Evolutionary conservation across 2,888 invertebrate genomes (phyloP).

Genomic region (Drosophila nigritarsus): DNA sequence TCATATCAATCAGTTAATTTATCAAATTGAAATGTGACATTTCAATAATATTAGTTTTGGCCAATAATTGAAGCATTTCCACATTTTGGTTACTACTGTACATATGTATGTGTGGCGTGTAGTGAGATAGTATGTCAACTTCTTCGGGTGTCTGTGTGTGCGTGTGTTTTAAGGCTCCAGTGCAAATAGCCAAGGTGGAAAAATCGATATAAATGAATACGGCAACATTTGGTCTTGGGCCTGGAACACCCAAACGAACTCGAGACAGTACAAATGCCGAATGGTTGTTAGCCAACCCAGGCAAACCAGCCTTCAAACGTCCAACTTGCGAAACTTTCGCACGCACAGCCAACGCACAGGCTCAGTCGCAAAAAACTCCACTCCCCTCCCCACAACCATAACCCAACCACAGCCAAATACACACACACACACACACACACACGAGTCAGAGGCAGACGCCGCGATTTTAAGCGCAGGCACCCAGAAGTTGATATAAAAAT

Average conservation of each 20-base stretch:
- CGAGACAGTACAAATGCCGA: conserved; percentile 60
- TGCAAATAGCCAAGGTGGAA: conserved; percentile 75
- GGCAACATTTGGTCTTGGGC: conserved; percentile 65
- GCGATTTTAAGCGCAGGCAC: conserved; percentile 74
- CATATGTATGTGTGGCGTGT: conserved; percentile 18
- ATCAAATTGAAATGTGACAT: not conserved
- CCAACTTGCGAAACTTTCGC: conserved; percentile 74
- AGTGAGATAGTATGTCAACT: conserved; percentile 62
- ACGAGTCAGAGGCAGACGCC: conserved; percentile 59
- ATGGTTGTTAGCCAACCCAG: conserved; percentile 56
- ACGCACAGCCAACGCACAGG: conserved; percentile 62
- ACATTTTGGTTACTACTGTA: conserved; percentile 1
- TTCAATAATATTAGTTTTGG: not conserved
- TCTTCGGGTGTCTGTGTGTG: conserved; percentile 31
- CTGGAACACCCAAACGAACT: conserved; percentile 50
- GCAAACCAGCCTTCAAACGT: conserved; percentile 33
- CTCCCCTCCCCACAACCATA: not conserved
- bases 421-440: conserved; percentile 12
- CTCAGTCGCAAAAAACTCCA: conserved; percentile 16
- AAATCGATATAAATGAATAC: conserved; percentile 79
- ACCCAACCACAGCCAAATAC: conserved; percentile 1
- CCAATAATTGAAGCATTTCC: not conserved
- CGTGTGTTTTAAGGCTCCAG: conserved; percentile 48
- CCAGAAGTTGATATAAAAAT: conserved; percentile 70
- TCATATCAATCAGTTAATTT: not conserved